A percentile compares a stretch with the other conserved stretches of the same genome.
Evolutionary conservation across 2,113 vertebrate genomes (phyloP).

Genomic region (Gulo gulo): DNA sequence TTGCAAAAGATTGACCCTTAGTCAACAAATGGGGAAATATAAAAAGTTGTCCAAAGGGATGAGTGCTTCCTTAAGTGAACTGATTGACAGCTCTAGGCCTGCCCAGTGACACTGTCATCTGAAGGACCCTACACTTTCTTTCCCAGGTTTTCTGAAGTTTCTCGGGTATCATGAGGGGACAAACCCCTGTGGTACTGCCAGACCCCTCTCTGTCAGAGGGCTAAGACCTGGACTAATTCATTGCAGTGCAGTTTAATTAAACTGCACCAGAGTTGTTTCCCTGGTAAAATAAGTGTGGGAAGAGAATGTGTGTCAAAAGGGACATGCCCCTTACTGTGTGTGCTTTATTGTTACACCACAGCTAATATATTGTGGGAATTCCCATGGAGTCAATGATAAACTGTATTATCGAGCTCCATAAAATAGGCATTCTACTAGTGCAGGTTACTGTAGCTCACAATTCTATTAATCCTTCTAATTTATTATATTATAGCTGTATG

Average conservation of each 20-base stretch:
- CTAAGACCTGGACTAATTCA: conserved; percentile 91
- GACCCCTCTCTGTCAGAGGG: conserved; percentile 87
- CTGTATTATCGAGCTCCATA: conserved; percentile 90
- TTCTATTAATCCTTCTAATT: conserved; percentile 91
- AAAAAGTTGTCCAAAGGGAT: conserved; percentile 56
- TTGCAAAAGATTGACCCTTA: conserved; percentile 28
- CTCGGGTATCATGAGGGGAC: conserved; percentile 83
- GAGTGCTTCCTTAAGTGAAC: conserved; percentile 38
- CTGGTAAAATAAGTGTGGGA: conserved; percentile 96
- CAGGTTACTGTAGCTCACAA: conserved; percentile 89
- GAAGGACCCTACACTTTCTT: conserved; percentile 78
- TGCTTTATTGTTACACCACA: conserved; percentile 91
- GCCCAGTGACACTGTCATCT: conserved; percentile 81
- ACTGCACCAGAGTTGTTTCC: conserved; percentile 92
- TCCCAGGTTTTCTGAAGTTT: conserved; percentile 85
- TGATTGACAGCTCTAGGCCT: conserved; percentile 85
- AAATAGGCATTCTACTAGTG: conserved; percentile 87
- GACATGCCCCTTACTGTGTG: conserved; percentile 93
- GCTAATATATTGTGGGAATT: conserved; percentile 96
- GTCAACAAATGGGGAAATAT: conserved; percentile 35
- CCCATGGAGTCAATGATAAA: conserved; percentile 91
- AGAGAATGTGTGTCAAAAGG: conserved; percentile 96
- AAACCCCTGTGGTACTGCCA: conserved; percentile 87
- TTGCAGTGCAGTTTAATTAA: conserved; percentile 93
- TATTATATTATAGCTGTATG: conserved; percentile 91